Base-by-base conservation (phyloP, 2,888 invertebrate species). In the Frankliniella intonsa region DNA sequence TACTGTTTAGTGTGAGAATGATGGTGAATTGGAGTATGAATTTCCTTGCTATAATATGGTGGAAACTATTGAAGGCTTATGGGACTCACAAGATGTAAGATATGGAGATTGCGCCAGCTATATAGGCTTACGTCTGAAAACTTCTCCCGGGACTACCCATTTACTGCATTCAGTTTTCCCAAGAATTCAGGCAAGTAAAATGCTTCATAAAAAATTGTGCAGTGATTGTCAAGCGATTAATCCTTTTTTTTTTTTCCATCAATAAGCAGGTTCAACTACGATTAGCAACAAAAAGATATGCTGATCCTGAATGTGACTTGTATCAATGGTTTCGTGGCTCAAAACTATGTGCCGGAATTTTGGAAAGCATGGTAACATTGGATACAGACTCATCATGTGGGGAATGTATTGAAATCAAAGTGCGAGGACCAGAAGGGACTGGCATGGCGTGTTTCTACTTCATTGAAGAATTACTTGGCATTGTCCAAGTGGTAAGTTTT, bases 241-340 rank as follows among this genome's bases (percentile, higher is more conserved):
- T 80, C n/a, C 49, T 80, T 80, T 50, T 0, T 9, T 80, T n/a
- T 19, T 19, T 50, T 9, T 50, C 17, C 80, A 80, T 1, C 8
- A 50, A 69, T 81, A 22, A 79, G 17, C 81, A 92, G 90, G 90
- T 91, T 11, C 91, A 91, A 84, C 86, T 93, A 82, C 88, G 93
- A 80, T 88, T 91, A 83, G 90, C 90, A 69, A 88, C 90, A 80
- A 89, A 90, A 84, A 88, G 90, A 22, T 90, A 88, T 88, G 88
- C 89, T 84, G 90, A 89, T 83, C 88, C 89, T 82, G 89, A 89
- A 62, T 88, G 88, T 50, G 93, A 94, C 86, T 88, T 94, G 76
- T 92, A 92, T 85, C 94, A 94, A 86, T 94, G 93, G 93, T 91
- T 90, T 87, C 89, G 91, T 84, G 94, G 94, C 76, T 92, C 93